A percentile compares a stretch with the other conserved stretches of the same genome.
These are phyloP conservation scores for Serrognathus titanus DNA, from an alignment of 2,888 invertebrate species.

Conservation along the genomic window DNA sequence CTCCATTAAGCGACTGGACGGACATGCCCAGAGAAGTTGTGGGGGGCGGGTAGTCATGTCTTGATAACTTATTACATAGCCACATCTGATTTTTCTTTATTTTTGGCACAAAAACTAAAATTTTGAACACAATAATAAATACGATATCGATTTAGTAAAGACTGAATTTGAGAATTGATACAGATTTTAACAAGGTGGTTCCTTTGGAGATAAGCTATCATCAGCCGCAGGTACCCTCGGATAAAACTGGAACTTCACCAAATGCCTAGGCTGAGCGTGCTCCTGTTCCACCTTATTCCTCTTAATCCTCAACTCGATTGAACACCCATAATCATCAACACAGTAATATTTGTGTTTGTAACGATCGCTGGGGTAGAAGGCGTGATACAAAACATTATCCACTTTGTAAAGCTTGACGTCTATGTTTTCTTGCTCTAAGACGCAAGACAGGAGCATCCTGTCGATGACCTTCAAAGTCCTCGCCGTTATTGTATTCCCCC, in stretches of 20 bases:
- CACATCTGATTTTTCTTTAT: too few species aligned
- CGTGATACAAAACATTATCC: constrained; percentile 43
- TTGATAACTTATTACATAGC: too few species aligned
- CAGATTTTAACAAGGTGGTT: constrained; percentile 2
- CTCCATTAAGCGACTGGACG: too few species aligned
- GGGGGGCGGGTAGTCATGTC: too few species aligned
- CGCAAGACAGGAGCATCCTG: constrained; percentile 44
- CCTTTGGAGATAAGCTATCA: constrained; percentile 6
- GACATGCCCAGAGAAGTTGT: too few species aligned
- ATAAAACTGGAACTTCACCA: constrained; percentile 36
- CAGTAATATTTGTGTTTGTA: constrained; percentile 58
- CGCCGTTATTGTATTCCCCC: constrained; percentile 47
- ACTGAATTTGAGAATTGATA: background rate
- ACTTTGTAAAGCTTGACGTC: constrained; percentile 49
- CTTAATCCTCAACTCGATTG: constrained; percentile 40
- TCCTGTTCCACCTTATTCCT: constrained; percentile 33
- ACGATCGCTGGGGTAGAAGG: constrained; percentile 47
- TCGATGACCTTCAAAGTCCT: constrained; percentile 44
- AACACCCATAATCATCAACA: constrained; percentile 50
- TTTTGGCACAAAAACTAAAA: too few species aligned
- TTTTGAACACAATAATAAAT: too few species aligned
- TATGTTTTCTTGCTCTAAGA: constrained; percentile 46
- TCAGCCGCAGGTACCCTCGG: constrained; percentile 37
- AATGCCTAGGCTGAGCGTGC: constrained; percentile 32
- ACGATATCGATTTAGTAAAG: too few species aligned